Base-by-base conservation (phyloP, 2,113 vertebrate species). In the Seriola quinqueradiata region DNA sequence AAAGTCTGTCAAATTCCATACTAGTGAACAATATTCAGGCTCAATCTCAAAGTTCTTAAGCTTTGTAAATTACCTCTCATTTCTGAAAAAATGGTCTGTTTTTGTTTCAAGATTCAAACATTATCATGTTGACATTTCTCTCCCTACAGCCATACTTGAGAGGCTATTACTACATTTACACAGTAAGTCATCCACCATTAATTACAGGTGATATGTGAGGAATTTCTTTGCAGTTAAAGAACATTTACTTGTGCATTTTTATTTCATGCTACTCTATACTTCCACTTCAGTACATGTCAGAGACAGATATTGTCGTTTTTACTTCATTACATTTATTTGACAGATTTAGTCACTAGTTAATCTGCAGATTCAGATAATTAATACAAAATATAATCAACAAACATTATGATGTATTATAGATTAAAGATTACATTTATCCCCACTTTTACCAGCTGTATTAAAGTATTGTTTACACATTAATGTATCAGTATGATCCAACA, bases 91-190 rank as follows among this genome's bases (percentile, higher is more conserved):
- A 38, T 8, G 38, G 38, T 38, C 38, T 1, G 50, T 52, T 21
- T 52, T 16, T 32, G 0, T 1, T 21, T 23, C 6, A 76, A 50
- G 25, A 65, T 19, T 54, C 0, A 70, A 54, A 50, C 1, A 5
- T 58, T 2, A 5, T 64, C 5, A 2, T 70, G 34, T 13, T 70
- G 6, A 68, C 10, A 2, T 82, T 67, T 12, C 17, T 87, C 16
- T 71, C 58, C 83, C 84, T 63, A 60, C 87, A 96, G 94, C 66
- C 67, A 32, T 87, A 87, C 42, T 86, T 94, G 14, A 75, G 79
- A 85, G 94, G 95, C n/a, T 89, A 89, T 63, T 93, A 95, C 75
- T 94, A 94, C 90, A 94, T 96, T 32, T 86, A 52, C 79, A 84
- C 70, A 59, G 94, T 95, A 90, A 94, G 91, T 90, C 40, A 1